Percentiles rank a stretch among this genome's conserved stretches.
phyloP scores from a whole-genome alignment of 1,140 invertebrate genomes.

The Drosophila watanabei region DNA sequence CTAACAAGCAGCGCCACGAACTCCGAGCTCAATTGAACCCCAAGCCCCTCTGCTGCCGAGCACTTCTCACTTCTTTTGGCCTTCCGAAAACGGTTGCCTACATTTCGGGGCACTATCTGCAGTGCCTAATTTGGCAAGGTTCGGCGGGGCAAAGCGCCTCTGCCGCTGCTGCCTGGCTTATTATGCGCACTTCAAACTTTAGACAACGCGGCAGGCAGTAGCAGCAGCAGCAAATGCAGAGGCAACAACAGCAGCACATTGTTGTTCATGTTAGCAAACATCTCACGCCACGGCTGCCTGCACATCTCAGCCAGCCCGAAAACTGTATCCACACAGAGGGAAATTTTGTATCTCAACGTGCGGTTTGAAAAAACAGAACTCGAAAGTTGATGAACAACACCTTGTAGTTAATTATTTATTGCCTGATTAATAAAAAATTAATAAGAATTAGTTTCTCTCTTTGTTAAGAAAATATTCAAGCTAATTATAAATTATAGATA shows the following conservation, averaged over 20 bases:
- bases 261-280: slow-evolving; percentile 79
- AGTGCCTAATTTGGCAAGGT: slow-evolving; percentile 53
- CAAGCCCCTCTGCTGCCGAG: neutral
- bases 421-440: neutral
- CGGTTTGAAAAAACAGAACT: neutral
- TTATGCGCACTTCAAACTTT: slow-evolving; percentile 84
- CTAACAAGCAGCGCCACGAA: slow-evolving; percentile 41
- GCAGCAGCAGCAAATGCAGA: slow-evolving; percentile 4
- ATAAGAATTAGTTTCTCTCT: neutral
- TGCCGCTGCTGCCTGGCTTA: slow-evolving; percentile 61
- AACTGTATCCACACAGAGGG: slow-evolving; percentile 7
- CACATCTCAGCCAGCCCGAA: slow-evolving; percentile 28
- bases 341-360: neutral
- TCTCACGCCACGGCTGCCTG: slow-evolving; percentile 43
- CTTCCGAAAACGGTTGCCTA: slow-evolving; percentile 58
- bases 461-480: neutral
- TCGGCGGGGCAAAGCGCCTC: slow-evolving; percentile 9
- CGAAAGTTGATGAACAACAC: neutral
- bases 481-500: neutral
- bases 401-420: neutral
- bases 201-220: slow-evolving; percentile 65
- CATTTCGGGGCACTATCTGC: slow-evolving; percentile 51
- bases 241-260: slow-evolving; percentile 50
- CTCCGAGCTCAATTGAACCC: slow-evolving; percentile 19
- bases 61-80: slow-evolving; percentile 17